phyloP scores from a whole-genome alignment of 2,113 vertebrate species.

The Ochotona princeps region DNA sequence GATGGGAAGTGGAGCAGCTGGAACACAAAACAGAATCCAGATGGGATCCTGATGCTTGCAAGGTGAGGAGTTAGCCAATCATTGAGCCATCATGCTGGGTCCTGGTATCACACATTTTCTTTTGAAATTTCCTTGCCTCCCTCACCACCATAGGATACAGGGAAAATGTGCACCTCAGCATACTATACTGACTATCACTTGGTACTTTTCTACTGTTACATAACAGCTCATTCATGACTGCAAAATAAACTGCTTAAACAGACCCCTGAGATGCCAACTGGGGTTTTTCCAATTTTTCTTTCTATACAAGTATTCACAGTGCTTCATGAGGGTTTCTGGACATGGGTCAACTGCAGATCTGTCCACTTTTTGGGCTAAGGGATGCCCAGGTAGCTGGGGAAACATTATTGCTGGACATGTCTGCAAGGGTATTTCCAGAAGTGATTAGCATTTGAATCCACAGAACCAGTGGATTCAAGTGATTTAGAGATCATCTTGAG shows the following conservation, averaged over 20 bases:
- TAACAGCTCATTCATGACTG: not conserved
- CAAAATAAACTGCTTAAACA: not conserved
- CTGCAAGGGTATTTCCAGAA: not conserved
- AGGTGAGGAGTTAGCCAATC: too few relatives aligned
- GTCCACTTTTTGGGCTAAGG: not conserved
- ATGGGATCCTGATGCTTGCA: too few relatives aligned
- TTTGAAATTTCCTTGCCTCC: not conserved
- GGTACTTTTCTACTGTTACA: not conserved
- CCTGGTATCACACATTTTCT: not conserved
- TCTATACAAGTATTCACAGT: not conserved
- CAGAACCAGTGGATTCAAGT: not conserved
- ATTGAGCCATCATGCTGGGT: too few relatives aligned
- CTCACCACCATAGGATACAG: not conserved
- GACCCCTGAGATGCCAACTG: not conserved
- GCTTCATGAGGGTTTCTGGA: not conserved
- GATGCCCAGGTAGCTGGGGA: not conserved
- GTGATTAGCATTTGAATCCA: not conserved
- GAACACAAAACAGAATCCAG: too few relatives aligned
- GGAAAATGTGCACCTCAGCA: not conserved
- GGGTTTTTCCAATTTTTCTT: not conserved
- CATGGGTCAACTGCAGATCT: not conserved
- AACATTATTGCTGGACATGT: not conserved
- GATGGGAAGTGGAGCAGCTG: too few relatives aligned
- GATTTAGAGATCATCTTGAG: not conserved
- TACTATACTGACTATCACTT: conserved; percentile 32